Evolutionary conservation across 2,888 invertebrate genomes (phyloP).

Genomic region (Drosophila anomalata): DNA sequence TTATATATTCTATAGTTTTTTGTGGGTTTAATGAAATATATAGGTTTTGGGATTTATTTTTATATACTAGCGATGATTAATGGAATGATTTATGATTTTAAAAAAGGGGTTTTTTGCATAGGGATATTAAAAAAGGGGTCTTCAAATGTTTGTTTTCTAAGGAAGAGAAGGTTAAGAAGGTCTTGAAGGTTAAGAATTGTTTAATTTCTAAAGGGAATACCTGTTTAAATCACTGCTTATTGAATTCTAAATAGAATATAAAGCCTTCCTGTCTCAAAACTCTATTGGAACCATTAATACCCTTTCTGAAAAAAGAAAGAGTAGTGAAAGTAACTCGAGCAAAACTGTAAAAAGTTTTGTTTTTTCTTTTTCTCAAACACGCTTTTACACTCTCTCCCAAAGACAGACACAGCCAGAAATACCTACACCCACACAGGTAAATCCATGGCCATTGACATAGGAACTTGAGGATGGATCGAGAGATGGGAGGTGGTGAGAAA

Average conservation of each 20-base stretch:
- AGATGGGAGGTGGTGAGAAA: too few species aligned
- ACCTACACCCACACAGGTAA: slow-evolving; percentile 44
- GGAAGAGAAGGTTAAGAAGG: too few species aligned
- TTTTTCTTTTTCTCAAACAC: slow-evolving; percentile 57
- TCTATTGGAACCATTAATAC: background rate
- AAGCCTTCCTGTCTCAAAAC: too few species aligned
- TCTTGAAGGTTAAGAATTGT: too few species aligned
- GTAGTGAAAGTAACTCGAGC: slow-evolving; percentile 58
- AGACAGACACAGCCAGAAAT: slow-evolving; percentile 13
- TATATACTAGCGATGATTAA: background rate
- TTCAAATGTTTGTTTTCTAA: too few species aligned
- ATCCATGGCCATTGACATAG: slow-evolving; percentile 68
- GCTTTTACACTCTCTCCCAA: slow-evolving; percentile 66
- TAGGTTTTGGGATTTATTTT: background rate
- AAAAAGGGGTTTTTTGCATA: too few species aligned
- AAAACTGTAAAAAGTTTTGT: slow-evolving; percentile 67
- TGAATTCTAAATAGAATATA: too few species aligned
- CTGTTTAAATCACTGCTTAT: too few species aligned
- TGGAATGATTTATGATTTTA: background rate
- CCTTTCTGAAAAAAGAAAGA: slow-evolving; percentile 34
- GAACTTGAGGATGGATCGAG: slow-evolving; percentile 22
- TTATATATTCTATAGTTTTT: background rate
- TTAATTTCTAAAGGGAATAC: too few species aligned
- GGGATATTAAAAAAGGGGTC: too few species aligned
- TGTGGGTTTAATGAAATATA: background rate